Evolutionary conservation across 2,113 vertebrate species (phyloP).

Genomic region (Chiloscyllium plagiosum): DNA sequence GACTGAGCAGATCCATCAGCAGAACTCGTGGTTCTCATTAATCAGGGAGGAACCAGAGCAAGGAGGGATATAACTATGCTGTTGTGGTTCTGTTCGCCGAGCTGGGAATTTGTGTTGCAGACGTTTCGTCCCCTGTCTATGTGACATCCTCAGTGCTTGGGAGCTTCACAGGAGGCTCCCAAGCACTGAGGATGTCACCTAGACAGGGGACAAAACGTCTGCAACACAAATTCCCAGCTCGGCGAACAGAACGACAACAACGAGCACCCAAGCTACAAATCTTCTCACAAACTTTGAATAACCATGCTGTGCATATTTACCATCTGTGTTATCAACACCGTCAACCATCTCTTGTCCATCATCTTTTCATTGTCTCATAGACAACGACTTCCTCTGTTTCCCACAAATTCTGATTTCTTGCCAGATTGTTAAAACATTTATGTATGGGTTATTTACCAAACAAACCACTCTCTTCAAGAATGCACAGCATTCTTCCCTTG

Average conservation of each 20-base stretch:
- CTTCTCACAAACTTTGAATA: too few relatives aligned
- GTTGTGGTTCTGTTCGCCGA: too few relatives aligned
- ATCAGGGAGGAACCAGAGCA: neutral
- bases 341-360: neutral
- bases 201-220: too few relatives aligned
- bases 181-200: too few relatives aligned
- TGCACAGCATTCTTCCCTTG: neutral
- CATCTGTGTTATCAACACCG: neutral
- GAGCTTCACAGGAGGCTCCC: too few relatives aligned
- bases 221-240: too few relatives aligned
- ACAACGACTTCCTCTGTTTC: neutral
- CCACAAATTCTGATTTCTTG: neutral
- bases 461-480: neutral
- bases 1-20: neutral
- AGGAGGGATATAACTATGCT: neutral
- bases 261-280: too few relatives aligned
- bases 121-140: too few relatives aligned
- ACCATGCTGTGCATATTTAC: too few relatives aligned
- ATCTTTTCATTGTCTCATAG: neutral
- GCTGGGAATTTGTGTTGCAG: too few relatives aligned
- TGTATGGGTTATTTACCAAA: neutral
- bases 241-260: too few relatives aligned
- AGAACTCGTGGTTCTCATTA: neutral
- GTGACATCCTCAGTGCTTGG: too few relatives aligned
- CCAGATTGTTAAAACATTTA: neutral